phyloP scores from a whole-genome alignment of 2,888 invertebrate species.

The Brachylomia viminalis region DNA sequence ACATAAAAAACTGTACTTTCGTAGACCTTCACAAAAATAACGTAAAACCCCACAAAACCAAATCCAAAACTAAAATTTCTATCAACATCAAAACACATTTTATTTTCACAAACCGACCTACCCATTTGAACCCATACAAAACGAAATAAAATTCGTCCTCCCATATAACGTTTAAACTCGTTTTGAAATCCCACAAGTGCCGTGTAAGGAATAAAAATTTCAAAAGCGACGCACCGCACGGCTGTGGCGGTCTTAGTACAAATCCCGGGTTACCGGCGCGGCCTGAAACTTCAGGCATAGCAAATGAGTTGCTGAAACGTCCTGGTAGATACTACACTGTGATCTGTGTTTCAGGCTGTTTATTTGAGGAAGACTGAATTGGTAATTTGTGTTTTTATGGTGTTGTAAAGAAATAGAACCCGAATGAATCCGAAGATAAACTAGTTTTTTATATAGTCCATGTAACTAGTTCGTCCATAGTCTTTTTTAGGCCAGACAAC shows the following conservation, averaged over 20 bases:
- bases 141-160: slow-evolving; percentile 36
- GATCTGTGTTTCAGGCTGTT: slow-evolving; percentile 15
- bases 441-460: not conserved
- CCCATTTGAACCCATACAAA: slow-evolving; percentile 24
- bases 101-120: not conserved
- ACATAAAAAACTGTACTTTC: too few relatives aligned
- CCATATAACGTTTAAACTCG: slow-evolving; percentile 65
- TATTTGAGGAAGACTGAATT: slow-evolving; percentile 31
- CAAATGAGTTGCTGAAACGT: slow-evolving; percentile 66
- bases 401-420: not conserved
- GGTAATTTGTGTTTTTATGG: slow-evolving; percentile 13
- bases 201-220: slow-evolving; percentile 71
- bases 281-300: slow-evolving; percentile 63
- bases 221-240: slow-evolving; percentile 51
- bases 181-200: slow-evolving; percentile 65
- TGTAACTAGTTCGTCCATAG: not conserved
- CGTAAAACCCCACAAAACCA: too few relatives aligned
- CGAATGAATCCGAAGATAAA: not conserved
- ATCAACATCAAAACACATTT: slow-evolving; percentile 15
- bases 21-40: not conserved
- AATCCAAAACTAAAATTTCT: not conserved
- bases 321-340: slow-evolving; percentile 18
- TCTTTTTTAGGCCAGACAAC: not conserved
- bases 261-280: slow-evolving; percentile 51
- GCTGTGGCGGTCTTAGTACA: slow-evolving; percentile 59